Evolutionary conservation across 53 echinoderm and acorn worm species (phyloP).

Genomic region (Zoroaster sp.): DNA sequence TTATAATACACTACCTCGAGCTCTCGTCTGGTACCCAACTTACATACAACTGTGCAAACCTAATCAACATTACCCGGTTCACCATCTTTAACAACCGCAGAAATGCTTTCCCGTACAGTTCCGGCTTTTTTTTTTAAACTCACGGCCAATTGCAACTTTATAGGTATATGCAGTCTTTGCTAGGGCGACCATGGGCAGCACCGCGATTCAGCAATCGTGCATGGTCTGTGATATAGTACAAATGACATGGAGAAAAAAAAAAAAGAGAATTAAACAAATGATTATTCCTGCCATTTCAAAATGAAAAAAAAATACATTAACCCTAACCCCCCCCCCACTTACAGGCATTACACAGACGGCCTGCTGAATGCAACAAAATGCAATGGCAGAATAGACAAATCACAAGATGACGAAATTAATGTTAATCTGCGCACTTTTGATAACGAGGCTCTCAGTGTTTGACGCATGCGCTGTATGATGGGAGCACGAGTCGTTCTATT

Average conservation of each 20-base stretch:
- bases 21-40: not conserved
- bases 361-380: too few species aligned
- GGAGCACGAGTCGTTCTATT: too few species aligned
- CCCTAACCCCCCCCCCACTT: too few species aligned
- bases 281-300: not conserved
- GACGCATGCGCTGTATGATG: too few species aligned
- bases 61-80: not conserved
- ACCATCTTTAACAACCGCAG: not conserved
- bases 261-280: not conserved
- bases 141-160: slow-evolving; percentile 10
- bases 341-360: too few species aligned
- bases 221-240: slow-evolving; percentile 9
- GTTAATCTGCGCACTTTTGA: too few species aligned
- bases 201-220: slow-evolving; percentile 4
- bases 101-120: not conserved
- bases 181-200: slow-evolving; percentile 6
- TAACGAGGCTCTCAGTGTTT: too few species aligned
- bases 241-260: not conserved
- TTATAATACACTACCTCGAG: too few species aligned
- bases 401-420: too few species aligned
- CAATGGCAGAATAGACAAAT: too few species aligned
- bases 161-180: slow-evolving; percentile 48
- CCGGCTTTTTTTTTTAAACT: not conserved
- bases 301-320: too few species aligned
- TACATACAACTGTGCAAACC: not conserved